phyloP scores from a whole-genome alignment of 2,113 vertebrate genomes.

The Myotis yumanensis region DNA sequence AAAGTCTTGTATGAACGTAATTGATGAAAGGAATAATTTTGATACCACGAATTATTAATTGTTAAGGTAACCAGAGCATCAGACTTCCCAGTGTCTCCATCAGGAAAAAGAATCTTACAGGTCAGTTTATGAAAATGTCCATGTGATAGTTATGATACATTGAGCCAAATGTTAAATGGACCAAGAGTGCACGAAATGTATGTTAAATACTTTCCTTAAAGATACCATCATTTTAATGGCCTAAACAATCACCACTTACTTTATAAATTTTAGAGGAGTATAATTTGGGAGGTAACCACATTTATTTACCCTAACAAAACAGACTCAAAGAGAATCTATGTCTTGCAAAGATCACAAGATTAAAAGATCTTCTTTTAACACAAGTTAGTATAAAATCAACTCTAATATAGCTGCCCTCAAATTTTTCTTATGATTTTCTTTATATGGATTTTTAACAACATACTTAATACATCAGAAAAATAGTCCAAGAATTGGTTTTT shows the following conservation, averaged over 20 bases:
- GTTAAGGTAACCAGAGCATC: neutral
- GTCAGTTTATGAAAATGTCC: neutral
- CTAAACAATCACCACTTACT: neutral
- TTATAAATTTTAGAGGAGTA: constrained; percentile 7
- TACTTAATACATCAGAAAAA: constrained; percentile 3
- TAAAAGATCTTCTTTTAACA: neutral
- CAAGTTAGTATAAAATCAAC: constrained; percentile 19
- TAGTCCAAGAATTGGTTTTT: neutral
- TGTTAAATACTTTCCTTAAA: neutral
- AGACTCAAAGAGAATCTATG: neutral
- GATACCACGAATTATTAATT: neutral
- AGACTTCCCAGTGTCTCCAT: neutral
- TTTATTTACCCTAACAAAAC: neutral
- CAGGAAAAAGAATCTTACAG: neutral
- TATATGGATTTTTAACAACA: constrained; percentile 20
- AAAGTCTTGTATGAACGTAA: neutral
- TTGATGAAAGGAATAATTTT: constrained; percentile 5
- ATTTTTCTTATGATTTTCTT: constrained; percentile 7
- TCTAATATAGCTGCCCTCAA: neutral
- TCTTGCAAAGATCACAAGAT: neutral
- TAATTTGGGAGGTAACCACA: neutral
- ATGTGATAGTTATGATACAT: neutral
- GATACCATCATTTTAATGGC: neutral
- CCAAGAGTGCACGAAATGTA: neutral
- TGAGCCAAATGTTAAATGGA: constrained; percentile 1